phyloP scores from a whole-genome alignment of 2,797 vertebrate genomes.

The Oreortyx pictus region DNA sequence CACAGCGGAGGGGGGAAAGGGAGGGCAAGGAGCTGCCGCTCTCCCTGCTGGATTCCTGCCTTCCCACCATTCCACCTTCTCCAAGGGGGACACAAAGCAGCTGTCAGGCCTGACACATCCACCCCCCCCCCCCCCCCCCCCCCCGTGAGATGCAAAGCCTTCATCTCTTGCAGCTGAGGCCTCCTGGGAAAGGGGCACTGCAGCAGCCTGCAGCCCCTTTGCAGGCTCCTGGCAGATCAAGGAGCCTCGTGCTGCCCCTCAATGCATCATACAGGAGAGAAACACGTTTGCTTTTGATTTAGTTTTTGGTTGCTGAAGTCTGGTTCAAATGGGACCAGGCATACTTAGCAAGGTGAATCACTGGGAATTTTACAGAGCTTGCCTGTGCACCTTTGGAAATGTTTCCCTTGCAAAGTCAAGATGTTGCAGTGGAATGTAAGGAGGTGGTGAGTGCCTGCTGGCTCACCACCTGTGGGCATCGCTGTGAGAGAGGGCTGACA shows the following conservation, averaged over 20 bases:
- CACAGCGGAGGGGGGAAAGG: neutral
- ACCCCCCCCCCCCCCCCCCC: too few relatives aligned
- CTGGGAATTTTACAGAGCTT: neutral
- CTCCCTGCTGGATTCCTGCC: neutral
- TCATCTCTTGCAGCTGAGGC: neutral
- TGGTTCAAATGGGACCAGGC: neutral
- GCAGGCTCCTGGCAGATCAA: neutral
- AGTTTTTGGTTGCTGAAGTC: neutral
- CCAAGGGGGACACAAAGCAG: neutral
- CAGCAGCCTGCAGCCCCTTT: neutral
- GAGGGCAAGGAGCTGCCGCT: neutral
- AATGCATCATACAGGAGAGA: neutral
- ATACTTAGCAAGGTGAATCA: neutral
- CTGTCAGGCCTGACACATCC: neutral
- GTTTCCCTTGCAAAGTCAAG: conserved; percentile 45
- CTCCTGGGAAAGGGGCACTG: neutral
- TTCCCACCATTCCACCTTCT: neutral
- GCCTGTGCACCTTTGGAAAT: conserved; percentile 56
- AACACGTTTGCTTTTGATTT: neutral
- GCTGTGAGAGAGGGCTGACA: neutral
- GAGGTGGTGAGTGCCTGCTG: neutral
- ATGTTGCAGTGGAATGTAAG: neutral
- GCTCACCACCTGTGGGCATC: conserved; percentile 20
- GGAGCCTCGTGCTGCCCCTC: neutral
- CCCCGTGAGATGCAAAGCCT: neutral